Evolutionary conservation across 23 tunicate species (phyloP).

Genomic region (Ascidia mentula): DNA sequence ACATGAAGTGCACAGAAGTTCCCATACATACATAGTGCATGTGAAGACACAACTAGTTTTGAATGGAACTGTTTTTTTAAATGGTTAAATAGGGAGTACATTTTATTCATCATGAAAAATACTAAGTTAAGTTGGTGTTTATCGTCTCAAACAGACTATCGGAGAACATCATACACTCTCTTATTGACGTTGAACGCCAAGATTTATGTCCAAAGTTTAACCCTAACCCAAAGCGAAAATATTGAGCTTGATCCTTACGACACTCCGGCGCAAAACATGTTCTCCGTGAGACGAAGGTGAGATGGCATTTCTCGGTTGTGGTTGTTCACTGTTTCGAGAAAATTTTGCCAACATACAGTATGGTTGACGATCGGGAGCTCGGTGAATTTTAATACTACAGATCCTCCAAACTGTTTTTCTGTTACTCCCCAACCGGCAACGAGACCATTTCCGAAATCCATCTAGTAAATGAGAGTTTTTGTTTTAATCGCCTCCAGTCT

Average conservation of each 20-base stretch:
- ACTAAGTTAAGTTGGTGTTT: too few species aligned
- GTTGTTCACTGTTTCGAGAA: neutral
- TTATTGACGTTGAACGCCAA: too few species aligned
- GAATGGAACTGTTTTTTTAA: too few species aligned
- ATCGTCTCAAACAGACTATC: too few species aligned
- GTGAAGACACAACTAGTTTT: too few species aligned
- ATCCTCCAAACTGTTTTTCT: neutral
- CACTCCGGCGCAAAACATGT: slow-evolving; percentile 55
- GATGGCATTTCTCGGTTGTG: neutral
- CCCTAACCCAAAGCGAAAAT: neutral
- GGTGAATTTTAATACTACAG: slow-evolving; percentile 9
- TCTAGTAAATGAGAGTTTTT: neutral
- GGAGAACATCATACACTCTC: too few species aligned
- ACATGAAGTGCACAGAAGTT: too few species aligned
- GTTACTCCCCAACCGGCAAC: slow-evolving; percentile 82
- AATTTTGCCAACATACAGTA: slow-evolving; percentile 13
- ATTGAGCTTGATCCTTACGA: slow-evolving; percentile 8
- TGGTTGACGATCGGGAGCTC: slow-evolving; percentile 37
- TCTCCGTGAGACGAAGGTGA: slow-evolving; percentile 18
- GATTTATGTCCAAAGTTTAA: too few species aligned
- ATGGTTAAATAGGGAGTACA: too few species aligned
- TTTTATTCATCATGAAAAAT: too few species aligned
- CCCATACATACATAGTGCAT: too few species aligned
- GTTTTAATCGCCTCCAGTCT: too few species aligned
- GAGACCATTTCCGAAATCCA: slow-evolving; percentile 18